Evolutionary conservation across 2,113 vertebrate genomes (phyloP), one percentile per base, ranked within the genome.

Genomic region (Otocyon megalotis): DNA sequence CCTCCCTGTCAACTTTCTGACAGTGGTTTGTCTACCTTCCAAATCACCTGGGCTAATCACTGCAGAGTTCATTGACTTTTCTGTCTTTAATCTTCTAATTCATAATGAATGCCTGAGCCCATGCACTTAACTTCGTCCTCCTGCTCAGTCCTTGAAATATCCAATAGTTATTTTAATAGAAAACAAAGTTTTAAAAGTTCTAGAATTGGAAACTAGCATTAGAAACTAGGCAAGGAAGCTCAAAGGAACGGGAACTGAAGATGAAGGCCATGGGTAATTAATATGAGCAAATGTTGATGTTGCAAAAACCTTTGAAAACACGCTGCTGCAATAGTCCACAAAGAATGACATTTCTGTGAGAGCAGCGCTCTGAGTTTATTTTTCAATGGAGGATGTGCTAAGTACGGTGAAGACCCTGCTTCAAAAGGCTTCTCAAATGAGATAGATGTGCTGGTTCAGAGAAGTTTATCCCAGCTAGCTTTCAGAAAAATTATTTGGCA

Each of bases 71-170:
- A 32, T n/a, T 96, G 88, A 63, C 65, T 74, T 87, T 92, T 85
- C 10, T 96, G 90, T 53, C 14, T 60, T 62, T 97, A 65, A 91
- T 85, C 37, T 58, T 92, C 89, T 79, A 82, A n/a, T 88, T 90
- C 14, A 74, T 8, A 53, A 17, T 79, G 62, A 93, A 54, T 79
- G 6, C 67, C 16, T 79, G 54, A 79, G 30, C 9, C 17, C 1
- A 11, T 74, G 12, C 9, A 96, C 35, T 37, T 77, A 84, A 89
- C 17, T 88, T 84, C 50, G 62, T 72, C 8, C 17, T 90, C 28
- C 67, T 53, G 0, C 3, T 63, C 43, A 86, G 48, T 72, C 54
- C 58, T 22, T 72, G 24, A 95, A 94, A 91, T 81, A 84, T 28
- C 3, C 22, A 91, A 30, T n/a, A 53, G 4, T 86, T 83, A 83